These are phyloP conservation scores for Sylvia borin DNA, from an alignment of 2,797 vertebrate species.

Conservation along the genomic window DNA sequence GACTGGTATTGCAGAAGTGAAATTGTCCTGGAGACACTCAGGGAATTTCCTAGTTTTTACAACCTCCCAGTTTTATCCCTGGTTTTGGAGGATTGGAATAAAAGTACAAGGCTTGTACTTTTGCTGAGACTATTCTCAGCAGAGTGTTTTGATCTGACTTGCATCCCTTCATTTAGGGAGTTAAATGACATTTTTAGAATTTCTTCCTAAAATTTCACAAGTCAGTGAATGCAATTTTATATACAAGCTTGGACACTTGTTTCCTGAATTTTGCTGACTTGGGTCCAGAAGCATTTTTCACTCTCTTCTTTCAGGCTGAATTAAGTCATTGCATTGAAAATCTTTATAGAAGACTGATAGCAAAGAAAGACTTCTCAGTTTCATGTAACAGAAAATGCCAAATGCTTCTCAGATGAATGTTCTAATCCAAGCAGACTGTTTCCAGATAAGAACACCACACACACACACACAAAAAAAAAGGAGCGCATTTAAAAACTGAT, in stretches of 20 bases:
- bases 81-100: not conserved
- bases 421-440: conserved; percentile 58
- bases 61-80: not conserved
- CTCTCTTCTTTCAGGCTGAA: conserved; percentile 22
- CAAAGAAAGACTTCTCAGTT: conserved; percentile 35
- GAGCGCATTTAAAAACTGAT: conserved; percentile 69
- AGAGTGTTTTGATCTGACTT: not conserved
- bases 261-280: conserved; percentile 48
- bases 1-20: not conserved
- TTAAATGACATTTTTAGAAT: conserved; percentile 6
- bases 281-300: conserved; percentile 45
- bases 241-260: not conserved
- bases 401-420: conserved; percentile 31
- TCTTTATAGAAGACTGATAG: conserved; percentile 34
- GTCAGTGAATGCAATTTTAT: not conserved
- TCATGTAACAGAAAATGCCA: conserved; percentile 35
- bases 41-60: not conserved
- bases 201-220: conserved; percentile 5
- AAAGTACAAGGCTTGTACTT: not conserved
- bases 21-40: not conserved
- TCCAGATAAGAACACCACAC: conserved; percentile 48
- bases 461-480: not conserved
- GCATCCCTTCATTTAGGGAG: not conserved
- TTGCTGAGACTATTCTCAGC: not conserved
- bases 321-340: conserved; percentile 43